phyloP scores from a whole-genome alignment of 2,797 vertebrate genomes.

The Coccyzus lansbergi region DNA sequence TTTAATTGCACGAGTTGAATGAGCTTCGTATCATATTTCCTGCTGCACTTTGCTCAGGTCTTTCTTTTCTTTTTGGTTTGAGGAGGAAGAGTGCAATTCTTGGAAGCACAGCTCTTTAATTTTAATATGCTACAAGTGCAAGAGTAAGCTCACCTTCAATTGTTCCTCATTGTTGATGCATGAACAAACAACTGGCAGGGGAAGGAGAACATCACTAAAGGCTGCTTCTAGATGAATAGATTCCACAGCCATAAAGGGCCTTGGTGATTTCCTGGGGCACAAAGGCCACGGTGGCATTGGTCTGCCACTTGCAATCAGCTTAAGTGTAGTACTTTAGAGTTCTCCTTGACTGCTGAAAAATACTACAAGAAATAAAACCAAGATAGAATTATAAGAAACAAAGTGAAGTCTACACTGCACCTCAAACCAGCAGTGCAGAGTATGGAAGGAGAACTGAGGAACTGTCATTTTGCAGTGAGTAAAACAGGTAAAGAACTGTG shows the following conservation, averaged over 20 bases:
- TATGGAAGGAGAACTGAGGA: neutral
- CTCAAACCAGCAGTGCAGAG: neutral
- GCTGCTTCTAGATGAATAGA: neutral
- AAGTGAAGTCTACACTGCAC: neutral
- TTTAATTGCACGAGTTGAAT: neutral
- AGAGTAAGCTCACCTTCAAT: conserved; percentile 43
- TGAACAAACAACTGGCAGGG: conserved; percentile 23
- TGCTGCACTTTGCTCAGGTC: neutral
- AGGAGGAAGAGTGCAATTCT: conserved; percentile 3
- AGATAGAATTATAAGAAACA: neutral
- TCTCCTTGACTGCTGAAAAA: neutral
- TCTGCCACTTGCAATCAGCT: neutral
- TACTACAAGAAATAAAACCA: neutral
- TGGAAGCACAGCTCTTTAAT: conserved; percentile 40
- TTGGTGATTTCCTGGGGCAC: neutral
- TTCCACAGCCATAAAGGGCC: neutral
- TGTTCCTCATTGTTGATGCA: conserved; percentile 9
- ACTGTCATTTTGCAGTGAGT: neutral
- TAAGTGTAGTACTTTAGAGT: neutral
- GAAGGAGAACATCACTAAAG: neutral
- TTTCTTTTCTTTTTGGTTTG: neutral
- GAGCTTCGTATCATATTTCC: neutral
- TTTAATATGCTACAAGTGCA: conserved; percentile 17
- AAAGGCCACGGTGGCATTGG: neutral
- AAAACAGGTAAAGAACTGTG: neutral